Evolutionary conservation across 1,140 invertebrate species (phyloP).

Genomic region (Drosophila sulfurigaster): DNA sequence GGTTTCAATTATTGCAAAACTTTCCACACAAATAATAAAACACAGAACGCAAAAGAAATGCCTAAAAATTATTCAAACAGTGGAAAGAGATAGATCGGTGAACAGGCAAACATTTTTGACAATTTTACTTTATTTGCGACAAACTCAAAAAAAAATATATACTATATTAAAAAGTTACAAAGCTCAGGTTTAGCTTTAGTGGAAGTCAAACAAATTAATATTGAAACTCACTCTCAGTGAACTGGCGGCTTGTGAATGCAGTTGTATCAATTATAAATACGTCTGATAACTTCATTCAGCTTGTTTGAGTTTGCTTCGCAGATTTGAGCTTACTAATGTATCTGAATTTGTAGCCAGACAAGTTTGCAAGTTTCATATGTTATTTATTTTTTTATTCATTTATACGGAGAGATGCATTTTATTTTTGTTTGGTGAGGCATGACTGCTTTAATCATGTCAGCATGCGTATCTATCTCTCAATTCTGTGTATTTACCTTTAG

Average conservation of each 20-base stretch:
- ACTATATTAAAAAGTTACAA: not conserved
- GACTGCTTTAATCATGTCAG: slow-evolving; percentile 33
- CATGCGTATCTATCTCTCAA: slow-evolving; percentile 8
- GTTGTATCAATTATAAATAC: not conserved
- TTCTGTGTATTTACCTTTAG: slow-evolving; percentile 19
- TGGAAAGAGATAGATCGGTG: not conserved
- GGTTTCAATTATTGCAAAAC: slow-evolving; percentile 77
- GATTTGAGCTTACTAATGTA: not conserved
- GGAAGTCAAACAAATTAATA: too few species aligned
- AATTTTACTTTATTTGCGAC: not conserved
- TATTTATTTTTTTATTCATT: slow-evolving; percentile 10
- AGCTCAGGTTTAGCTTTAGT: not conserved
- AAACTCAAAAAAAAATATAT: not conserved
- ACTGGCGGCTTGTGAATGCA: too few species aligned
- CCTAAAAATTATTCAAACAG: slow-evolving; percentile 30
- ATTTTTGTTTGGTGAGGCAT: slow-evolving; percentile 62
- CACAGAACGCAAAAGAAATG: slow-evolving; percentile 15
- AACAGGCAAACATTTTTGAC: not conserved
- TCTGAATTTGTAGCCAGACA: not conserved
- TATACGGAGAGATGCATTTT: slow-evolving; percentile 46
- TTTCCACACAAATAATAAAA: slow-evolving; percentile 68
- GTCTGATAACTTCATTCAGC: not conserved
- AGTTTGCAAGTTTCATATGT: not conserved
- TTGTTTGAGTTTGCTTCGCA: not conserved
- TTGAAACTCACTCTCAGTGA: too few species aligned